Base-by-base conservation (phyloP, 2,797 vertebrate species). In the Eutrigla gurnardus region DNA sequence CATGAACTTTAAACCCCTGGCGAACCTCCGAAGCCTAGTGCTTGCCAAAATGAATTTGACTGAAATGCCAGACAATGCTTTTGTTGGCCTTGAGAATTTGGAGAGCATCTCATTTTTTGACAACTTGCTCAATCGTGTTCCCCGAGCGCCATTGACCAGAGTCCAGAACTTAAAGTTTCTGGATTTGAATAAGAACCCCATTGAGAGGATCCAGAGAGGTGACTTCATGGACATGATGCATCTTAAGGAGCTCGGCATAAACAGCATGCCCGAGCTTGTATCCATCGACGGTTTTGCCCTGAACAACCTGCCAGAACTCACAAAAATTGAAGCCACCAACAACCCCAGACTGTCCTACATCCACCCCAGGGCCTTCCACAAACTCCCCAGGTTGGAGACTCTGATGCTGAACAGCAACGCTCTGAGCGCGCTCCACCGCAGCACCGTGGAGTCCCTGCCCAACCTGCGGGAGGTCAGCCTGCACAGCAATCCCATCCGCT, bases 101-200 rank as follows among this genome's bases (percentile, higher is more conserved):
- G 97, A 98, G 90, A 98, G 97, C 91, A 95, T 98, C 78, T 98
- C 97, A 2, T 97, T 98, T 90, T 98, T 98, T 32, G 96, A 98
- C 89, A 98, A 98, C 77, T 93, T 95, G 83, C 96, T 98, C 37
- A 78, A 61, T 75, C 82, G 85, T 74, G 85, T 95, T 86, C 88
- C 84, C 73, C 11, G 93, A 88, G 87, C 86, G 0, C 96, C 96
- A 57, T 94, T 98, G 84, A 95, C 92, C 18, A 95, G 94, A 89
- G 94, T 93, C 52, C 91, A 89, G 65, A 97, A 96, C 74, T 96
- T 98, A 36, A 98, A 97, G 88, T 98, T 98, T 92, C 89, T 98
- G 88, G 97, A 98, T 91, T 90, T 98, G 84, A 98, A 98, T 84
- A 98, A 97, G 86, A 98, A 98, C 84, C 97, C 97, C 12, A 97